A percentile compares a stretch with the other conserved stretches of the same genome.
Evolutionary conservation across 35 echinoderm and acorn worm species (phyloP).

Genomic region (Apostichopus japonicus): DNA sequence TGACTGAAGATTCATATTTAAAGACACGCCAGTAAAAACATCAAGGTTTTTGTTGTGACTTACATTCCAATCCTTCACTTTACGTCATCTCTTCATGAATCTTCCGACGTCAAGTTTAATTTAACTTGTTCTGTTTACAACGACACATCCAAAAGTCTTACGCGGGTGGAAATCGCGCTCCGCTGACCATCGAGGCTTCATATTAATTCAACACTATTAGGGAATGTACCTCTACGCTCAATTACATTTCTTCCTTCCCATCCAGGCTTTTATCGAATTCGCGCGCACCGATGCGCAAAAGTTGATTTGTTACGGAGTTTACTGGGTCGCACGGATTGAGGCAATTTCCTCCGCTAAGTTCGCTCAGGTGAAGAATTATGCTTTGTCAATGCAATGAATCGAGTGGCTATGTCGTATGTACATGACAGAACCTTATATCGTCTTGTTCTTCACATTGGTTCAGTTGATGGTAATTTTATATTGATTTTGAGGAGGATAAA

Average conservation of each 20-base stretch:
- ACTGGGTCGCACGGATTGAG: conserved; percentile 37
- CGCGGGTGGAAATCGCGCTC: too few species aligned
- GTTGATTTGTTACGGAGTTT: conserved; percentile 44
- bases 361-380: conserved; percentile 11
- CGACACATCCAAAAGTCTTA: too few species aligned
- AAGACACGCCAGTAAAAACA: too few species aligned
- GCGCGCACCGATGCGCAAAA: conserved; percentile 40
- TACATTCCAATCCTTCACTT: too few species aligned
- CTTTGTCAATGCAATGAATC: not conserved
- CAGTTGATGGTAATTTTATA: not conserved
- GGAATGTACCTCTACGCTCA: conserved; percentile 42
- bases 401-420: not conserved
- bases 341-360: conserved; percentile 39
- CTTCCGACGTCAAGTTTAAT: too few species aligned
- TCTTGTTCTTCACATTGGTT: not conserved
- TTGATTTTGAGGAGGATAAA: not conserved
- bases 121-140: too few species aligned
- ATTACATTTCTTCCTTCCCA: conserved; percentile 42
- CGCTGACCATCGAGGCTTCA: not conserved
- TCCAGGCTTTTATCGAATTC: conserved; percentile 48
- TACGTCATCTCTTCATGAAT: too few species aligned
- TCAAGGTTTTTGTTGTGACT: too few species aligned
- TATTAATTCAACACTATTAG: conserved; percentile 33
- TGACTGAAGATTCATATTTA: too few species aligned
- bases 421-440: not conserved